phyloP scores from a whole-genome alignment of 2,888 invertebrate species.

The Drosophila sordidula region DNA sequence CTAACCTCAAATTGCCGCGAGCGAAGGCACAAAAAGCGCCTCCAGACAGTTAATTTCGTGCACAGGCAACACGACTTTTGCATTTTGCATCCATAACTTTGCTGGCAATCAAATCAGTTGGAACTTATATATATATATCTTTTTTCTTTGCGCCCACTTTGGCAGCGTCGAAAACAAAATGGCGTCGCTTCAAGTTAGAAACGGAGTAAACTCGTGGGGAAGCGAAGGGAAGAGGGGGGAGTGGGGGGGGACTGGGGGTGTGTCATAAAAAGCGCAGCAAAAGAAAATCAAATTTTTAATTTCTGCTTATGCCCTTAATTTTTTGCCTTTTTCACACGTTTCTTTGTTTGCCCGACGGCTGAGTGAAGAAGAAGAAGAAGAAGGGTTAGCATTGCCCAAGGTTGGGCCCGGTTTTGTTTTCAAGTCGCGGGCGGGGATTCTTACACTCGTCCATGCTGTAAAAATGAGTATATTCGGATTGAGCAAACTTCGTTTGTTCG shows the following conservation, averaged over 20 bases:
- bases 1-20: conserved; percentile 26
- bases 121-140: conserved; percentile 19
- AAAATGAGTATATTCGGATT: too few species aligned
- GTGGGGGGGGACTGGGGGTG: conserved; percentile 1
- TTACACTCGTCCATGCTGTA: neutral
- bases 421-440: neutral
- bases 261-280: conserved; percentile 8
- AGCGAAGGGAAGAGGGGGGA: neutral
- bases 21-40: conserved; percentile 31
- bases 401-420: conserved; percentile 5
- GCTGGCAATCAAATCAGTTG: conserved; percentile 50
- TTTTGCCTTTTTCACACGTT: conserved; percentile 77
- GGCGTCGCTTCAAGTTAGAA: conserved; percentile 35
- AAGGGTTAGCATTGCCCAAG: conserved; percentile 54
- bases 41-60: conserved; percentile 15
- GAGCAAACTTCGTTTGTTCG: too few species aligned
- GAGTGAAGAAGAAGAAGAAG: conserved; percentile 3
- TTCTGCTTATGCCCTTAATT: conserved; percentile 61
- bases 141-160: conserved; percentile 35
- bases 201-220: neutral
- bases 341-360: conserved; percentile 56
- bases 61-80: conserved; percentile 67
- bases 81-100: conserved; percentile 75
- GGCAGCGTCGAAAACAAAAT: conserved; percentile 33
- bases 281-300: conserved; percentile 38